A percentile compares a stretch with the other conserved stretches of the same genome.
Evolutionary conservation across 2,113 vertebrate species (phyloP).

Genomic region (Greenwoodochromis staneri): DNA sequence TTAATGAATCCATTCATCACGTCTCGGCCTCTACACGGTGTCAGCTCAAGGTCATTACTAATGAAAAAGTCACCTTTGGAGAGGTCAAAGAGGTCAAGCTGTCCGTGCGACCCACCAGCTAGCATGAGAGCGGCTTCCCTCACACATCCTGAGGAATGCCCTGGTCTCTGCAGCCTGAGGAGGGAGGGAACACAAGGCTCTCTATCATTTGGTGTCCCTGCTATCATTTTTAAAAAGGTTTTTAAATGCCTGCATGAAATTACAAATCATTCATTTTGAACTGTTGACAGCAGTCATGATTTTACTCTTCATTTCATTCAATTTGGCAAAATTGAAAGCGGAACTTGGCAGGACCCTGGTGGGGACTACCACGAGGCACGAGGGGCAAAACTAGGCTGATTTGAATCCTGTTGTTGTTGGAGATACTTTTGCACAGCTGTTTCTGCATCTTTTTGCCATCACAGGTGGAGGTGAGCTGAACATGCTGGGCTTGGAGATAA

Average conservation of each 20-base stretch:
- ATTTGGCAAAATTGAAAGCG: neutral
- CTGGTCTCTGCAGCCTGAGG: slow-evolving; percentile 86
- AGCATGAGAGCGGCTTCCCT: slow-evolving; percentile 8
- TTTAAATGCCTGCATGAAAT: neutral
- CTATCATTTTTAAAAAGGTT: neutral
- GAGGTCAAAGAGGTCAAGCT: neutral
- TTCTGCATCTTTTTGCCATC: neutral
- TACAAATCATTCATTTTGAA: neutral
- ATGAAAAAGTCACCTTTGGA: neutral
- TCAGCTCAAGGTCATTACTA: neutral
- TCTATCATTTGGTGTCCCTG: neutral
- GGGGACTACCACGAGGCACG: neutral
- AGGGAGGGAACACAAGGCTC: neutral
- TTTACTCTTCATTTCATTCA: neutral
- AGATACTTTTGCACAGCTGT: neutral
- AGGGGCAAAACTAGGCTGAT: neutral
- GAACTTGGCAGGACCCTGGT: neutral
- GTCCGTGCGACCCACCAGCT: neutral
- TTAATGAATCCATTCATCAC: neutral
- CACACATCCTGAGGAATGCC: slow-evolving; percentile 85
- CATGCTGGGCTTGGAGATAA: neutral
- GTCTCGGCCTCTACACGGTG: neutral
- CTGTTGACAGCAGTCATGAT: neutral
- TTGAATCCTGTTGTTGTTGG: neutral
- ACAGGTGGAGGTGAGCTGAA: neutral